Evolutionary conservation across 2,888 invertebrate genomes (phyloP), one percentile per base, ranked within the genome.

Genomic region (Macropis europaea): DNA sequence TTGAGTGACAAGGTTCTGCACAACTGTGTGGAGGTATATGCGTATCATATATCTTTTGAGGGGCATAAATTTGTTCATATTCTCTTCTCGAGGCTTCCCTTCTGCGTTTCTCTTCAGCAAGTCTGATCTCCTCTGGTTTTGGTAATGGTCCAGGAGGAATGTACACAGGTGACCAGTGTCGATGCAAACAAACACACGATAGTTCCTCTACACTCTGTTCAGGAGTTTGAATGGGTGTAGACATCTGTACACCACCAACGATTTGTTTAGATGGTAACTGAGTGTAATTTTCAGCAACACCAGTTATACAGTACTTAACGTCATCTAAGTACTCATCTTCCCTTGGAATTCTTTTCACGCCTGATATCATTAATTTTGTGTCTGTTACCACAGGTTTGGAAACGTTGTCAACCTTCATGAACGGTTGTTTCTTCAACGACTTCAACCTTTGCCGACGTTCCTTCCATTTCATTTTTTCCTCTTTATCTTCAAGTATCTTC

Each of bases 151-250:
- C 73, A 17, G 77, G 53, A 11, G 72, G 73, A 48, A 84, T 48
- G 9, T 77, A 60, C 9, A n/a, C 70, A 19, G 75, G 75, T 2
- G 85, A 85, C 81, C 84, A 81, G 36, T 84, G 84, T 5, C 77
- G 76, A 70, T 86, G 85, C 2, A 56, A 24, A 45, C 76, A 71
- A 19, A 50, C 50, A 15, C 63, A 61, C 0, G 69, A 61, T 61
- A 84, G 53, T 2, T 69, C 38, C 19, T 73, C 32, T 42, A 68
- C 52, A 40, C 87, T 87, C 0, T 73, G 62, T 36, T 78, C 66
- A 1, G 86, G 86, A 6, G 87, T 87, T 6, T 66, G 66, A 13
- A 77, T 15, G 0, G 87, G 86, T 34, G 87, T 85, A 7, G 76
- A 66, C 82, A 87, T 81, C 5, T 61, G 73, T 3, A 87, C 36